Evolutionary conservation across 2,113 vertebrate genomes (phyloP), one percentile per base, ranked within the genome.

Genomic region (Pachypanchax playfairii): DNA sequence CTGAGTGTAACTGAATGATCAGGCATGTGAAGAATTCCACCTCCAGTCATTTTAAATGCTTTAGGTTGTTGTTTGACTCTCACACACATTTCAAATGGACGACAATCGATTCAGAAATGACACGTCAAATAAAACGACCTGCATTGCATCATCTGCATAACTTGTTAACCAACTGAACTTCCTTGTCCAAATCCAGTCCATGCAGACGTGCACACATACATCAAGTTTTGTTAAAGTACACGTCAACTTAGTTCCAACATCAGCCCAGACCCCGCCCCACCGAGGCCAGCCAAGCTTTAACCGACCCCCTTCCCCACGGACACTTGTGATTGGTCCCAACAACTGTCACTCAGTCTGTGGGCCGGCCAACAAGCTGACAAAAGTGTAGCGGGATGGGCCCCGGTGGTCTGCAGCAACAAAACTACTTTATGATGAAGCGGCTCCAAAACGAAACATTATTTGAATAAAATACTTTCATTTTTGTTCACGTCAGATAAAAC

Each of bases 171-270:
- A 56, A 51, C 6, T 28, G 57, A 56, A 62, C 63, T 81, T 82
- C 77, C 76, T 74, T 36, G 68, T 80, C 18, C 12, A 35, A 53
- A 31, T 21, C 7, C 3, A 36, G 47, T 44, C 46, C 38, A 33
- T 31, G 25, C 29, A 38, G 51, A 65, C 13, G 46, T 15, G 35
- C 6, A 65, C 36, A 31, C 1, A 60, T 47, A 41, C 35, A 53
- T 73, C 18, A 70, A 82, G 73, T 72, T 79, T 44, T 29, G 65
- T n/a, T 18, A n/a, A 91, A 86, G 92, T 92, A 92, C 91, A 93
- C 91, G 91, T 93, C 91, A 90, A 89, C 90, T 85, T 84, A 92
- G 70, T 72, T 5, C 64, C 80, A 49, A 28, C 62, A 24, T 24
- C 41, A 25, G 4, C 33, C 9, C 1, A 55, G 70, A 73, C 62